Evolutionary conservation across 1,140 invertebrate species (phyloP).

Genomic region (Drosophila bifasciata): DNA sequence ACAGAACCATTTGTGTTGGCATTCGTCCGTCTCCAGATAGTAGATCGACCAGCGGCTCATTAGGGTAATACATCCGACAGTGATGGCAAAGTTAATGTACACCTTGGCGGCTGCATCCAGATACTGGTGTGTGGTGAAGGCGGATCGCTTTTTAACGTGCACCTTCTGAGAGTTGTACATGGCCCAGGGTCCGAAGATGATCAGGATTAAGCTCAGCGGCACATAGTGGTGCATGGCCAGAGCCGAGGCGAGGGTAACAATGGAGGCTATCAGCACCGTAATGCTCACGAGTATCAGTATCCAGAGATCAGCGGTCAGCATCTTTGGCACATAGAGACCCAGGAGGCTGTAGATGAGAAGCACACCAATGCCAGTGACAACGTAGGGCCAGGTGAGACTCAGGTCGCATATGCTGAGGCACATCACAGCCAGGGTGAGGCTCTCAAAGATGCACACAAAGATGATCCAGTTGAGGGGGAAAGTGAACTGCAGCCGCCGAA

Average conservation of each 20-base stretch:
- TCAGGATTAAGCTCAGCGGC: constrained; percentile 36
- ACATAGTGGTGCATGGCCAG: constrained; percentile 51
- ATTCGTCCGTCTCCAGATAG: constrained; percentile 25
- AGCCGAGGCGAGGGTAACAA: constrained; percentile 6
- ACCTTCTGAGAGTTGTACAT: constrained; percentile 50
- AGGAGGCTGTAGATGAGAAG: constrained; percentile 40
- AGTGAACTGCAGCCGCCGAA: constrained; percentile 54
- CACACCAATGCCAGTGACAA: constrained; percentile 18
- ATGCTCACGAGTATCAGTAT: constrained; percentile 53
- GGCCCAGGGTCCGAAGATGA: constrained; percentile 61
- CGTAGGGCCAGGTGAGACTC: constrained; percentile 43
- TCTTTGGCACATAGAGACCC: constrained; percentile 45
- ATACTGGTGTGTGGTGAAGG: constrained; percentile 1
- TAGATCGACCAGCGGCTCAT: constrained; percentile 4
- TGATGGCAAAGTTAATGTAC: constrained; percentile 47
- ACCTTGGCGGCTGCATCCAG: constrained; percentile 41
- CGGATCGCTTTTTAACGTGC: constrained; percentile 3
- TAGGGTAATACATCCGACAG: constrained; percentile 32
- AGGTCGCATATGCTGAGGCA: constrained; percentile 33
- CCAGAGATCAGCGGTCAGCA: constrained; percentile 47
- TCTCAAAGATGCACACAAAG: constrained; percentile 54
- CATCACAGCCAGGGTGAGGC: constrained; percentile 49
- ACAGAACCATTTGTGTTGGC: constrained; percentile 22
- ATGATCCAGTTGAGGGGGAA: constrained; percentile 60
- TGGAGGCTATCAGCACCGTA: constrained; percentile 22